Conservation (phyloP, 2,797 vertebrate species). For the Catamblyrhynchus diadema region DNA sequence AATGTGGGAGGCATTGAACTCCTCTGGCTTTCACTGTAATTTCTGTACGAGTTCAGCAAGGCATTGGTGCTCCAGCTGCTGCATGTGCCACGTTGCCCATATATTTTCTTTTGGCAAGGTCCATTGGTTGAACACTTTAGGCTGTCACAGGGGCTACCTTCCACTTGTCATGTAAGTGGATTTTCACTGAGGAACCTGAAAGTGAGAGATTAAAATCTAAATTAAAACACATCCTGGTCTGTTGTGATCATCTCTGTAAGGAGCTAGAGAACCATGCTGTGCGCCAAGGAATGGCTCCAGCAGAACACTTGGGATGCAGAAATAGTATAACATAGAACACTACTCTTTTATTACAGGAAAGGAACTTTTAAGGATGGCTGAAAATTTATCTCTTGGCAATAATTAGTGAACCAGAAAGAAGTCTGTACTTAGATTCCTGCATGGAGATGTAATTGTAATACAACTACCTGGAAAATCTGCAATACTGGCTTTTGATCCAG, state of each 20-base stretch:
- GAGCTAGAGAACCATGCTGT: background rate
- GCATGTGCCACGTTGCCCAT: accelerated
- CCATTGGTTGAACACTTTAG: background rate
- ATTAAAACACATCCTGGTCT: background rate
- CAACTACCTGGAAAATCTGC: background rate
- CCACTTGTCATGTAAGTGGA: background rate
- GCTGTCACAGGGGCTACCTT: background rate
- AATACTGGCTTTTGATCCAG: background rate
- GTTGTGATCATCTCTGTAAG: background rate
- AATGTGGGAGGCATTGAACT: background rate
- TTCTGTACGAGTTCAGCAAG: background rate
- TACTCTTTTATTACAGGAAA: background rate
- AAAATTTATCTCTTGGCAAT: background rate
- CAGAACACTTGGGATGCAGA: background rate
- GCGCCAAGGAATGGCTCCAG: background rate
- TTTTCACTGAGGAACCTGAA: background rate
- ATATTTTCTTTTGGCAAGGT: background rate
- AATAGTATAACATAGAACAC: background rate
- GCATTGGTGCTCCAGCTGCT: background rate
- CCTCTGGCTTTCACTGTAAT: background rate
- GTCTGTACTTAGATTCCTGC: background rate
- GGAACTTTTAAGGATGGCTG: background rate
- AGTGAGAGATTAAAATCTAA: background rate
- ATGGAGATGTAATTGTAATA: background rate
- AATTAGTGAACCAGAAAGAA: background rate